Conservation (phyloP, 2,797 vertebrate species). For the Urosaurus nigricauda region DNA sequence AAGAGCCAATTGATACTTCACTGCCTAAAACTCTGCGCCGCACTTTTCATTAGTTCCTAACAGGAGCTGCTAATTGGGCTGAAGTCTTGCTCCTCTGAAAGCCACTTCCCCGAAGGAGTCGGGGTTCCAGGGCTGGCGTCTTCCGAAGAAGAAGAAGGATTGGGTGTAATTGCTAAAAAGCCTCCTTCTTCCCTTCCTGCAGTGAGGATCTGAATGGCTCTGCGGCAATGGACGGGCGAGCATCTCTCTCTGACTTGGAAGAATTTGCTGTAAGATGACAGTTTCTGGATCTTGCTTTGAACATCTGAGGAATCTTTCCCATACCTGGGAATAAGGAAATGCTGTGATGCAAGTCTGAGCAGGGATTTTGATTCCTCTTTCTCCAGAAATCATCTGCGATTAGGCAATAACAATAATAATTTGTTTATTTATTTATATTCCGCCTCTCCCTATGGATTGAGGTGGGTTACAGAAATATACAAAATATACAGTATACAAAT, state of each 20-base stretch:
- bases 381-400: background rate
- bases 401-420: no score
- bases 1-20: constrained; percentile 66
- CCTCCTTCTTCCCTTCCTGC: constrained; percentile 38
- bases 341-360: background rate
- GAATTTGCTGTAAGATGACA: background rate
- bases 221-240: no score
- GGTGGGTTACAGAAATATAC: no score
- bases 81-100: constrained; percentile 48
- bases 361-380: background rate
- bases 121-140: background rate
- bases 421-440: no score
- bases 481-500: no score
- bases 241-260: constrained; percentile 26
- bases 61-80: constrained; percentile 69
- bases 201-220: constrained; percentile 31
- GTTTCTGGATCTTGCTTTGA: constrained; percentile 58
- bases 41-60: constrained; percentile 59
- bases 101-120: constrained; percentile 47
- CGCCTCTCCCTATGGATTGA: no score
- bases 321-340: constrained; percentile 48
- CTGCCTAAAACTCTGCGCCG: constrained; percentile 52
- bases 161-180: constrained; percentile 37
- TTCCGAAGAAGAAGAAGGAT: constrained; percentile 34
- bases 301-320: constrained; percentile 47